Evolutionary conservation across 35 echinoderm and acorn worm genomes (phyloP), one percentile per base, ranked within the genome.

Genomic region (Holothuria glaberrima): DNA sequence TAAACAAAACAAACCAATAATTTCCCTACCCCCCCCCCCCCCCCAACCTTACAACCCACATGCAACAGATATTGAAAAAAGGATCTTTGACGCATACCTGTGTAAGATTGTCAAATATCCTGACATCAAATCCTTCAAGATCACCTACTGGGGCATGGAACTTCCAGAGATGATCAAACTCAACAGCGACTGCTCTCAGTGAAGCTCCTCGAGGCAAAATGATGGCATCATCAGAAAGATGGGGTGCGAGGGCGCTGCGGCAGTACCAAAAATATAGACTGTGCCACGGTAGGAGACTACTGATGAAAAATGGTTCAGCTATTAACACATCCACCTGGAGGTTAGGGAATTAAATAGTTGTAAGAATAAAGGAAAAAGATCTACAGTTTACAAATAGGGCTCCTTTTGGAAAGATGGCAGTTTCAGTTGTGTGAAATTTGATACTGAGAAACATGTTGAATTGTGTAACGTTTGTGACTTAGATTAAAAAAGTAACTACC

Each of bases 151-250:
- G 93, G 14, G 97, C 93, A 89, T 94, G 88, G 35, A 99, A 95
- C 79, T 99, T 99, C 97, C 97, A 99, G 12, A 99, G 91, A 75
- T 99, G 91, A 41, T 99, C 97, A 95, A 95, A 99, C 68, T 95
- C 70, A 16, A 95, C 58, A 26, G 97, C 97, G 3, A 99, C 83
- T 25, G 94, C 97, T 76, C 79, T 88, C 12, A 99, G 79, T 32
- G 64, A 90, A 36, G 91, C 93, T 29, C 75, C 66, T 31, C 90
- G 46, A 21, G 97, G 97, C 27, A 99, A 83, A 32, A 99, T 78
- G 68, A 66, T 68, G 12, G 78, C 89, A 30, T 71, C 54, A 10
- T 90, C 73, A 71, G 90, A 46, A 6, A 95, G 56, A 20, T 87
- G 91, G 16, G 33, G 31, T 1, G 18, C 50, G 0, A 95, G 78